Percentiles rank a stretch among this genome's conserved stretches.
Conservation (phyloP, 2,113 vertebrate species). For the Trogon melanurus region DNA sequence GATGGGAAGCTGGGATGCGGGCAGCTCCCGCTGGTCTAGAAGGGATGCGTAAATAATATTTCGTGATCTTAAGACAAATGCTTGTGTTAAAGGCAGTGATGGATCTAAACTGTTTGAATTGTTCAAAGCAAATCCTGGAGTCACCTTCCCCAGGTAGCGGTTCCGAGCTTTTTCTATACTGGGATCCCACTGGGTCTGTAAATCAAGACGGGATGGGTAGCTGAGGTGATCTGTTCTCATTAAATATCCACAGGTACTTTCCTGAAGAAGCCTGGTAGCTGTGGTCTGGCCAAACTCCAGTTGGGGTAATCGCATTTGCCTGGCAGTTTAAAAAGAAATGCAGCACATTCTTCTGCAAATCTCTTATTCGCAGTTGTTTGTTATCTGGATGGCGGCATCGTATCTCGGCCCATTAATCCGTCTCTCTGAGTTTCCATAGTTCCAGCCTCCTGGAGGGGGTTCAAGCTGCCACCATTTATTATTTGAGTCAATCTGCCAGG, state of each 20-base stretch:
- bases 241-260: background rate
- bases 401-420: constrained; percentile 13
- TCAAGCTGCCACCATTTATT: constrained; percentile 39
- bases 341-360: background rate
- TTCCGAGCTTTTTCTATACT: background rate
- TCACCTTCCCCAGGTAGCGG: background rate
- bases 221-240: background rate
- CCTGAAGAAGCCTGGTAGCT: background rate
- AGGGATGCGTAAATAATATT: background rate
- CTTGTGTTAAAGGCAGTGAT: background rate
- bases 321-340: background rate
- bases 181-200: background rate
- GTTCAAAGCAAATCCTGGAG: background rate
- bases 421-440: background rate
- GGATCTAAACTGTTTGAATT: background rate
- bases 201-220: background rate
- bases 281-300: background rate
- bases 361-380: background rate
- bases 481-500: constrained; percentile 17
- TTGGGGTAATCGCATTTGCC: background rate
- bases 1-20: background rate
- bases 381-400: background rate
- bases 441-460: background rate
- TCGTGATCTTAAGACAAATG: background rate
- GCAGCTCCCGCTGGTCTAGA: background rate